A percentile compares a stretch with the other conserved stretches of the same genome.
phyloP scores from a whole-genome alignment of 1,140 invertebrate genomes.

The Drosophila erecta region DNA sequence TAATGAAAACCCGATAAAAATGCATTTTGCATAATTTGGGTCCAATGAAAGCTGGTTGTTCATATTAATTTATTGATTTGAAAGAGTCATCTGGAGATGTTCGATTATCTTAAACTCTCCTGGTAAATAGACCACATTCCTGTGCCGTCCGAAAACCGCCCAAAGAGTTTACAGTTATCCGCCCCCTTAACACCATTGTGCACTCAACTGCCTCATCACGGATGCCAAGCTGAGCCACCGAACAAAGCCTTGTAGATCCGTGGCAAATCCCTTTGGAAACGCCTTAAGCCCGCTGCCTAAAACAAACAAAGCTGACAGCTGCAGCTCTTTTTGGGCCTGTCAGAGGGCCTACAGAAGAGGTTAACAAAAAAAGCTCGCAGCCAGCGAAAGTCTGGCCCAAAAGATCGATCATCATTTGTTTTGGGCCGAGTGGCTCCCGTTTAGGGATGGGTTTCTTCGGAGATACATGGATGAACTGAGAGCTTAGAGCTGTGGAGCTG shows the following conservation, averaged over 20 bases:
- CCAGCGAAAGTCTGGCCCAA: constrained; percentile 66
- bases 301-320: constrained; percentile 82
- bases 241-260: constrained; percentile 72
- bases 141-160: constrained; percentile 2
- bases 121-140: constrained; percentile 2
- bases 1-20: background rate
- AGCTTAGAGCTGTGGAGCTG: background rate
- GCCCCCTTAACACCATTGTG: constrained; percentile 8
- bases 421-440: constrained; percentile 72
- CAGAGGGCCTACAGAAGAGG: constrained; percentile 18
- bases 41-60: background rate
- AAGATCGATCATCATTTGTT: constrained; percentile 82
- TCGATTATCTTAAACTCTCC: background rate
- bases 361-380: constrained; percentile 13
- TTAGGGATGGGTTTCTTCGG: constrained; percentile 40
- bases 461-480: background rate
- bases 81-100: too few relatives aligned
- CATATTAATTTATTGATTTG: too few relatives aligned
- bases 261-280: constrained; percentile 81
- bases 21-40: background rate
- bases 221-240: constrained; percentile 41
- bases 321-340: constrained; percentile 41
- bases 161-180: constrained; percentile 9
- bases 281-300: constrained; percentile 73
- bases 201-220: constrained; percentile 27